These are phyloP conservation scores for Progne subis DNA, from an alignment of 2,113 vertebrate species.

Conservation along the genomic window DNA sequence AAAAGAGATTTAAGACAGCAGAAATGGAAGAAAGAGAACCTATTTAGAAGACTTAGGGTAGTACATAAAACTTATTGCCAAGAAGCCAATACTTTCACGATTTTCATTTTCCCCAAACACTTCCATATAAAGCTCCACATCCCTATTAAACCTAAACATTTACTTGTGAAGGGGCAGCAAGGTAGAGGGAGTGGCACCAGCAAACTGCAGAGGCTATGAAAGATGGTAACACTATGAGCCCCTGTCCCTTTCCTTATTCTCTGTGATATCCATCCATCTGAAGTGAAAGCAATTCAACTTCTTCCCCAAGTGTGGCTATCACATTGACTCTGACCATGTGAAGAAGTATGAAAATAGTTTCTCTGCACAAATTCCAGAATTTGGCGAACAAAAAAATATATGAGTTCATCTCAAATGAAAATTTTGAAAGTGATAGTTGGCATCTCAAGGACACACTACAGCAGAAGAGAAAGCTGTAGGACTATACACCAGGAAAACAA, in stretches of 20 bases:
- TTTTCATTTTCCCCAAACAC: neutral
- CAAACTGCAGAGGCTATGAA: neutral
- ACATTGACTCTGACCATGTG: neutral
- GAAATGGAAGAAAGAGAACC: neutral
- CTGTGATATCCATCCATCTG: neutral
- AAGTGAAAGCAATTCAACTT: neutral
- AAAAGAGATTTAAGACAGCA: neutral
- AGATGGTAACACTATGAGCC: accelerated
- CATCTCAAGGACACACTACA: neutral
- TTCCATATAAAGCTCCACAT: neutral
- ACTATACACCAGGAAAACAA: neutral
- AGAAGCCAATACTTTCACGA: neutral
- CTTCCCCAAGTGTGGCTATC: neutral
- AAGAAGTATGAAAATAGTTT: neutral
- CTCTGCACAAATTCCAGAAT: neutral
- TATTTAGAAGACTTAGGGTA: neutral
- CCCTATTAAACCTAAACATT: neutral
- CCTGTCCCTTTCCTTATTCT: neutral
- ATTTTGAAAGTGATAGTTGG: neutral
- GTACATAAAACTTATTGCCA: neutral
- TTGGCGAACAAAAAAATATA: neutral
- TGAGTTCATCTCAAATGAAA: neutral
- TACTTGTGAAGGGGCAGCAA: neutral
- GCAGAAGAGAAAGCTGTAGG: neutral
- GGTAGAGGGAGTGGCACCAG: neutral